phyloP scores from a whole-genome alignment of 2,797 vertebrate species.

The Chelon auratus region DNA sequence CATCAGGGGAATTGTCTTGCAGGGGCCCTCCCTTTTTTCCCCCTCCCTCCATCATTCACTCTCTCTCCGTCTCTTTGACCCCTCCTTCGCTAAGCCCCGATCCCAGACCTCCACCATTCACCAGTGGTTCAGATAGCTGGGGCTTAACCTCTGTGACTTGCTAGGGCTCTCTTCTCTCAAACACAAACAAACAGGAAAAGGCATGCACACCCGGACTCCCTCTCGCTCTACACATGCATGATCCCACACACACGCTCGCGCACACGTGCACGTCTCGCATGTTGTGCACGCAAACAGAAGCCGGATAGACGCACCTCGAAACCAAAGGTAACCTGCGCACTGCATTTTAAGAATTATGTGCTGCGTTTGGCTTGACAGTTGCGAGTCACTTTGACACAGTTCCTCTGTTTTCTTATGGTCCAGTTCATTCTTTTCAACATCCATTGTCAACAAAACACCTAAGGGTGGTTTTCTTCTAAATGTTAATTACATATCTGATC shows the following conservation, averaged over 20 bases:
- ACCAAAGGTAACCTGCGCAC: neutral
- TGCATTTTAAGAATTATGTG: slow-evolving; percentile 3
- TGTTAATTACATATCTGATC: slow-evolving; percentile 58
- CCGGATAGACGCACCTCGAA: neutral
- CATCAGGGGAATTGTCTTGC: slow-evolving; percentile 79
- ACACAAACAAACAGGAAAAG: slow-evolving; percentile 73
- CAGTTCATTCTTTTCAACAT: slow-evolving; percentile 20
- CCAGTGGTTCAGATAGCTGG: slow-evolving; percentile 65
- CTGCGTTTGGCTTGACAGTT: slow-evolving; percentile 4
- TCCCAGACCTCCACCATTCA: slow-evolving; percentile 73
- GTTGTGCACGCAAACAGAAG: neutral
- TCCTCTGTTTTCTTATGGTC: slow-evolving; percentile 27
- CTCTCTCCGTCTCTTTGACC: slow-evolving; percentile 54
- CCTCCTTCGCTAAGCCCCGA: slow-evolving; percentile 69
- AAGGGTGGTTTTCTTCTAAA: slow-evolving; percentile 27
- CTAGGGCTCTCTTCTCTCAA: slow-evolving; percentile 51
- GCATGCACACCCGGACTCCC: slow-evolving; percentile 26
- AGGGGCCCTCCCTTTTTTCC: slow-evolving; percentile 63
- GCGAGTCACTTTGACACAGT: neutral
- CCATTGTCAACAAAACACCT: slow-evolving; percentile 51
- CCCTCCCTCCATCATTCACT: slow-evolving; percentile 72
- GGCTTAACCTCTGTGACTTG: slow-evolving; percentile 74
- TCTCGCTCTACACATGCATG: slow-evolving; percentile 7
- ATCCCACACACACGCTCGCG: neutral
- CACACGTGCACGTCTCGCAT: neutral